Conservation (phyloP, 2,113 vertebrate genomes). For the Malurus melanocephalus region DNA sequence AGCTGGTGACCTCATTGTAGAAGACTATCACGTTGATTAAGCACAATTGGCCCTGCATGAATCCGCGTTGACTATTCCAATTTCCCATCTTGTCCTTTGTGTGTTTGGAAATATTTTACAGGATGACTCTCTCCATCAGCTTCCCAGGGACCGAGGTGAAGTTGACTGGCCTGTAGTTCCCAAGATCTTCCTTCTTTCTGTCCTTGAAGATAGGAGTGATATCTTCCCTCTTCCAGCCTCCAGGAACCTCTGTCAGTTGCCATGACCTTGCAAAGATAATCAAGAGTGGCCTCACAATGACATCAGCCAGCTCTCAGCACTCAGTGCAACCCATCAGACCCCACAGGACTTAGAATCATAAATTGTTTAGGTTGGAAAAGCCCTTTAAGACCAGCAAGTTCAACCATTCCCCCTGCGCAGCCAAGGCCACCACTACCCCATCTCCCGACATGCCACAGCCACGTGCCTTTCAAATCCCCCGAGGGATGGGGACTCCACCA, state of each 20-base stretch:
- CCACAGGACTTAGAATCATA: background rate
- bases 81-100: background rate
- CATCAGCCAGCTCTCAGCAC: background rate
- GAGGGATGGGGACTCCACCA: background rate
- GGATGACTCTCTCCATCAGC: background rate
- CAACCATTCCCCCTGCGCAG: background rate
- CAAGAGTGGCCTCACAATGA: background rate
- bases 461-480: background rate
- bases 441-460: background rate
- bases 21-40: background rate
- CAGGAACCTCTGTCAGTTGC: background rate
- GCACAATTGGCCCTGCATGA: background rate
- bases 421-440: background rate
- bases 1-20: background rate
- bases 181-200: background rate
- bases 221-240: background rate
- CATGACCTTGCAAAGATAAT: background rate
- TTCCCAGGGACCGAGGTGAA: background rate
- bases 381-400: background rate
- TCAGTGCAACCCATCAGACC: background rate
- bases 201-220: background rate
- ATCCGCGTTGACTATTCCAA: background rate
- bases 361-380: background rate
- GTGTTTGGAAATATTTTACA: background rate
- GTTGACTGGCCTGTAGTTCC: background rate